Percentiles rank a stretch among this genome's conserved stretches.
Evolutionary conservation across 2,888 invertebrate genomes (phyloP).

Genomic region (Notodonta dromedarius): DNA sequence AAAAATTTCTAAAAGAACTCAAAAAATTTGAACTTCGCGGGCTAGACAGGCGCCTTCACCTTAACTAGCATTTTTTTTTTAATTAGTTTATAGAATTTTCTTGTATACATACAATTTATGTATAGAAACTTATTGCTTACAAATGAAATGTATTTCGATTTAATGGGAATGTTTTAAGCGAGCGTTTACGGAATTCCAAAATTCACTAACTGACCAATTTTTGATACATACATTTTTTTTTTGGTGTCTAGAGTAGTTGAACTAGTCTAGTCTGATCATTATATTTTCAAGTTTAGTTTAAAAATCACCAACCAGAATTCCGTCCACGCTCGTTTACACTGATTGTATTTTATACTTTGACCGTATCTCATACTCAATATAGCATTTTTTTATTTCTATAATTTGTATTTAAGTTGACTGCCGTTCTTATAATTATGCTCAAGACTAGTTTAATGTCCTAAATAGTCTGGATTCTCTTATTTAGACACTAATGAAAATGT

Average conservation of each 20-base stretch:
- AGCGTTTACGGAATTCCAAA: constrained; percentile 33
- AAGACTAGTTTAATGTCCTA: constrained; percentile 70
- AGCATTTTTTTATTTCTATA: constrained; percentile 70
- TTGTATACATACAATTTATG: constrained; percentile 44
- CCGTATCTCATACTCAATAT: constrained; percentile 72
- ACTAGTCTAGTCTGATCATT: constrained; percentile 3
- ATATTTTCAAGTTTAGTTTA: background rate
- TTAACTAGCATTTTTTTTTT: constrained; percentile 58
- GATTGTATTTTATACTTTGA: constrained; percentile 55
- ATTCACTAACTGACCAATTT: background rate
- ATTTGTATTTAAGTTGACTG: constrained; percentile 72
- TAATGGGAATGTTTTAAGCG: constrained; percentile 36
- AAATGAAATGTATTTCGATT: constrained; percentile 46
- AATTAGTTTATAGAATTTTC: constrained; percentile 52
- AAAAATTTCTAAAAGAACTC: too few relatives aligned
- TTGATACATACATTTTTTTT: background rate
- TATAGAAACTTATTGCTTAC: constrained; percentile 42
- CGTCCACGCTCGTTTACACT: background rate
- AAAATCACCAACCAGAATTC: background rate
- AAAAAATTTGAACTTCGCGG: too few relatives aligned
- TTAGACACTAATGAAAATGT: constrained; percentile 55
- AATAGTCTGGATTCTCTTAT: constrained; percentile 55
- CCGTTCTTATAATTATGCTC: constrained; percentile 80
- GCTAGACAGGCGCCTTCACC: too few relatives aligned
- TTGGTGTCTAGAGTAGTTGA: constrained; percentile 2